Evolutionary conservation across 1,140 invertebrate species (phyloP), one percentile per base, ranked within the genome.

Genomic region (Rhysida immarginata): DNA sequence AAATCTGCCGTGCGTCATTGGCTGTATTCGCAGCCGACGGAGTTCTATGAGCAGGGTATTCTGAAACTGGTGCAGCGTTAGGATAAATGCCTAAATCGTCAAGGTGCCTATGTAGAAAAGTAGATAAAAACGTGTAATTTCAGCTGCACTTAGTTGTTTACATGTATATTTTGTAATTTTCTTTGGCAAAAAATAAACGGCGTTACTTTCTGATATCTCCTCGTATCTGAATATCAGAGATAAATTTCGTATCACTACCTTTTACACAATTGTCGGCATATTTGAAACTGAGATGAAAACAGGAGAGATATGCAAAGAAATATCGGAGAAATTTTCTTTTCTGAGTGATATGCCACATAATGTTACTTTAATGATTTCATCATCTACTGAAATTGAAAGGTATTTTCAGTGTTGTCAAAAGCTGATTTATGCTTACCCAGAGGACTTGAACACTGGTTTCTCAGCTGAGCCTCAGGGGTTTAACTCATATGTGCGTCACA

Each of bases 321-420:
- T 57, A 60, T 5, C 8, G 50, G 53, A 61, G 21, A 61, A 25
- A 45, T 59, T 60, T 60, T 59, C 54, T 57, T 59, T 56, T 59
- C 55, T 51, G 53, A 50, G 54, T 50, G 56, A 60, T 54, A 54
- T 60, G 23, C 54, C 42, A 58, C 44, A 51, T 46, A 54, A 49
- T 56, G 29, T 8, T 16, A 35, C n/a, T n/a, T n/a, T n/a, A n/a
- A n/a, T n/a, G n/a, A n/a, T 35, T 35, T 8, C 25, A 57, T 53
- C 46, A 29, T 51, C 41, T 50, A 42, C 27, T 53, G 26, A 58
- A 14, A 49, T 21, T 61, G 24, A 59, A 59, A 58, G 16, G n/a
- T 50, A 60, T 41, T 53, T 44, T 59, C 53, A 54, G 43, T 54
- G 44, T 21, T 56, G 27, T 54, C 45, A 53, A 57, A 57, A 54